Percentiles rank a stretch among this genome's conserved stretches.
Conservation (phyloP, 2,113 vertebrate genomes). For the Zingel zingel region DNA sequence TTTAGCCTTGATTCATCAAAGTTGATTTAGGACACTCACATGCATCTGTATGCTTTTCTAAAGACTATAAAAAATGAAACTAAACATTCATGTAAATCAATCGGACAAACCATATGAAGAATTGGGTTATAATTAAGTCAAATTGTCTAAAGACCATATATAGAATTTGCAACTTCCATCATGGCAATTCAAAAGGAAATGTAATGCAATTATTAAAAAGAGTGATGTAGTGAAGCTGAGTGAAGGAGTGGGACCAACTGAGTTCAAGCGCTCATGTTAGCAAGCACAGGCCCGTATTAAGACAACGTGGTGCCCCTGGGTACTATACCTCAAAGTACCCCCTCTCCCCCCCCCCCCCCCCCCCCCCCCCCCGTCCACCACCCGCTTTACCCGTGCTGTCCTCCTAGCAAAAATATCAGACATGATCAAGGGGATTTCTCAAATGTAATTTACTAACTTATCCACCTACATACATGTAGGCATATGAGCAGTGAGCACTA, state of each 20-base stretch:
- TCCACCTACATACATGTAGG: no score
- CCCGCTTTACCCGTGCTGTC: no score
- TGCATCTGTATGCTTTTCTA: neutral
- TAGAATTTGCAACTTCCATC: neutral
- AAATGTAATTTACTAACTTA: no score
- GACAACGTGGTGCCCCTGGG: no score
- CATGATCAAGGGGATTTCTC: no score
- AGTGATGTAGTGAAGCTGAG: neutral
- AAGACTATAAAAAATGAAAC: neutral
- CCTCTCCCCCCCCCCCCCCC: no score
- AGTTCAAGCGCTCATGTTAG: neutral
- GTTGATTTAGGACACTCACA: neutral
- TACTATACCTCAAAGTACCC: no score
- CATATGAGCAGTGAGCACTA: no score
- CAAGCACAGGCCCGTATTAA: no score
- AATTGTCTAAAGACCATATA: neutral
- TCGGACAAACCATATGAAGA: neutral
- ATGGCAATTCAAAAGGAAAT: neutral
- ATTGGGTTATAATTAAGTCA: neutral
- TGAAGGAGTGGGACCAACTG: neutral
- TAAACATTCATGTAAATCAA: neutral
- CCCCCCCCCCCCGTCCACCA: no score
- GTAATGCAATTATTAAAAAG: neutral
- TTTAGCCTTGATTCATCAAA: neutral
- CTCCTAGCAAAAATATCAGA: no score